phyloP scores from a whole-genome alignment of 1,140 invertebrate genomes.

The Trinorchestia longiramus region DNA sequence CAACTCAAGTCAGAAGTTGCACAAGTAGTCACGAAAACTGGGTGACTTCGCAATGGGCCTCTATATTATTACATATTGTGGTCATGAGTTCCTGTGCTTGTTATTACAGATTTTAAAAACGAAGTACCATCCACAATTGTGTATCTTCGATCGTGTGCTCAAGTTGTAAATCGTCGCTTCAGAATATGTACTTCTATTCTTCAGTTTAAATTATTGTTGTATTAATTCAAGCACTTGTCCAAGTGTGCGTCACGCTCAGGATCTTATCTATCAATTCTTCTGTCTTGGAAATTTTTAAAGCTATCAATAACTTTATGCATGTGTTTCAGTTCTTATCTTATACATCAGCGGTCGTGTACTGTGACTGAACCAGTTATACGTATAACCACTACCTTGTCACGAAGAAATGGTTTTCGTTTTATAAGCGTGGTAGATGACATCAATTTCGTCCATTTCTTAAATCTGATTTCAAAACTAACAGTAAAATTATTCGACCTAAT shows the following conservation, averaged over 20 bases:
- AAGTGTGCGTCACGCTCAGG: background rate
- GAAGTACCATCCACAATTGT: background rate
- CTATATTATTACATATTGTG: too few species aligned
- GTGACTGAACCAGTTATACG: background rate
- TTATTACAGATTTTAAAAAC: background rate
- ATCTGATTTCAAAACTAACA: background rate
- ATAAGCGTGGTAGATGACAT: too few species aligned
- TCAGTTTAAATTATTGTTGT: background rate
- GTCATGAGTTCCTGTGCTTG: background rate
- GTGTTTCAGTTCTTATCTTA: background rate
- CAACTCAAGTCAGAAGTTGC: too few species aligned
- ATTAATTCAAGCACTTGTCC: background rate
- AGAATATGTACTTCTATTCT: background rate
- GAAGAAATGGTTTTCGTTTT: background rate
- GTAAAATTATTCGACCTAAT: background rate
- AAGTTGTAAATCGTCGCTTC: background rate
- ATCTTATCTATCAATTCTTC: background rate
- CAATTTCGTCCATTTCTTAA: too few species aligned
- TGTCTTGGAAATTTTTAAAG: background rate
- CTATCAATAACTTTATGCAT: background rate
- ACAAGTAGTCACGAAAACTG: too few species aligned
- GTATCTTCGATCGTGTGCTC: background rate
- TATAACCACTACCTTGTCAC: background rate
- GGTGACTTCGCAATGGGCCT: too few species aligned
- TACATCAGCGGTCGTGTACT: background rate